Evolutionary conservation across 2,797 vertebrate genomes (phyloP).

Genomic region (Lacerta agilis): DNA sequence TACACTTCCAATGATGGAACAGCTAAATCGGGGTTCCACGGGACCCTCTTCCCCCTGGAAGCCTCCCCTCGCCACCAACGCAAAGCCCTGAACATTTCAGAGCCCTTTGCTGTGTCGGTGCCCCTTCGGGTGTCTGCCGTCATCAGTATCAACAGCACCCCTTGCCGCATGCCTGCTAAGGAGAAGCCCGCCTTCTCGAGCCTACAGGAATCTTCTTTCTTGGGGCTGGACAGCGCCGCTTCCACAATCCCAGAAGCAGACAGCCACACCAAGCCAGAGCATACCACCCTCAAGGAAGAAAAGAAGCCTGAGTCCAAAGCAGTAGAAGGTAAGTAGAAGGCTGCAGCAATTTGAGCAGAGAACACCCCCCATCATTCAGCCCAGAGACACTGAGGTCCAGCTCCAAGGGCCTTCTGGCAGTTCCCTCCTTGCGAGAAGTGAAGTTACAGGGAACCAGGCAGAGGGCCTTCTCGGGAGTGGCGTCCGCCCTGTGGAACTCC

Average conservation of each 20-base stretch:
- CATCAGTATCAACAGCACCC: slow-evolving; percentile 96
- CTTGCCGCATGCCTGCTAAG: slow-evolving; percentile 86
- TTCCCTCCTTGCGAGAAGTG: no score
- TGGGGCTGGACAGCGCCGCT: slow-evolving; percentile 63
- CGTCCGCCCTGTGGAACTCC: no score
- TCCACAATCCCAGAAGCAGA: slow-evolving; percentile 46
- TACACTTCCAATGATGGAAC: slow-evolving; percentile 87
- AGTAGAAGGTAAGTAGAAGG: slow-evolving; percentile 12
- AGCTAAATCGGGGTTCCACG: slow-evolving; percentile 88
- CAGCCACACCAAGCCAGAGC: slow-evolving; percentile 43
- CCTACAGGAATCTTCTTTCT: slow-evolving; percentile 77
- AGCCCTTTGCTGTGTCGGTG: slow-evolving; percentile 95
- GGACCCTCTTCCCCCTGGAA: slow-evolving; percentile 92
- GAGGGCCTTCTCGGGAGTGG: no score
- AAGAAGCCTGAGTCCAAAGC: slow-evolving; percentile 48
- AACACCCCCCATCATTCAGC: no score
- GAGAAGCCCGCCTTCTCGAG: slow-evolving; percentile 83
- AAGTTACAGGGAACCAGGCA: no score
- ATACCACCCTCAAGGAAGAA: slow-evolving; percentile 49
- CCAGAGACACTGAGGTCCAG: no score
- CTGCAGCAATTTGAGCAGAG: not conserved
- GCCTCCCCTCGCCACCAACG: slow-evolving; percentile 93
- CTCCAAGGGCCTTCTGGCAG: no score
- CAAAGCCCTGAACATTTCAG: slow-evolving; percentile 95
- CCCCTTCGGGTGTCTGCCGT: slow-evolving; percentile 93